Evolutionary conservation across 2,888 invertebrate genomes (phyloP), one percentile per base, ranked within the genome.

Genomic region (Heteromurus nitidus): DNA sequence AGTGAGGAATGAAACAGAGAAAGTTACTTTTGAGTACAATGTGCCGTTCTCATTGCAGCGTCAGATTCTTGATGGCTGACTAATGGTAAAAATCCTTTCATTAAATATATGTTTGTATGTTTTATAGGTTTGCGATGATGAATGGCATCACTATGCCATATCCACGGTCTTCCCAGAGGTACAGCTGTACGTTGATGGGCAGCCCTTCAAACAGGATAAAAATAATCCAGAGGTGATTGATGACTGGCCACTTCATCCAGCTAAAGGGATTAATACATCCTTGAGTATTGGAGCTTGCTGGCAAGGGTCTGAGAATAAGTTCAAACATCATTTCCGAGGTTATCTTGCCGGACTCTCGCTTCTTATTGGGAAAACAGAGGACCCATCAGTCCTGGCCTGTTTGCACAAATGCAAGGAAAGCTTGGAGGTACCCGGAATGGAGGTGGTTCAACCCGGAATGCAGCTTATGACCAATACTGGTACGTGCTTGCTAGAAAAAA

Each of bases 91-190:
- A 68, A 55, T 47, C 67, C 47, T 44, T 31, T 58, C 72, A 60
- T 72, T 72, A 60, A 72, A 42, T 60, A 20, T 36, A 20, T 50
- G 30, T 30, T 60, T 72, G n/a, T 26, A 36, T 68, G 24, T 85
- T 76, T n/a, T 85, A 11, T 88, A 94, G 92, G 95, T 96, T 68
- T 99, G 99, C 91, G 99, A 99, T 90, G 95, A 97, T 89, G 95
- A 96, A 88, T 99, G 99, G 99, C 99, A 99, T 91, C 98, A 98
- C 90, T 99, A 97, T 90, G 96, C 97, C 0, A 92, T 99, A 55
- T 96, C 95, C 89, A 95, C 98, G 2, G 94, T 96, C 86, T 96
- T 97, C 91, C 96, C 97, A 0, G 95, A 95, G 88, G 95, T 97
- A 60, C 94, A 94, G 84, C 91, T 98, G 82, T 95, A 92, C 89